A percentile compares a stretch with the other conserved stretches of the same genome.
These are phyloP conservation scores for Acanthisitta chloris DNA, from an alignment of 2,113 vertebrate genomes.

Conservation along the genomic window DNA sequence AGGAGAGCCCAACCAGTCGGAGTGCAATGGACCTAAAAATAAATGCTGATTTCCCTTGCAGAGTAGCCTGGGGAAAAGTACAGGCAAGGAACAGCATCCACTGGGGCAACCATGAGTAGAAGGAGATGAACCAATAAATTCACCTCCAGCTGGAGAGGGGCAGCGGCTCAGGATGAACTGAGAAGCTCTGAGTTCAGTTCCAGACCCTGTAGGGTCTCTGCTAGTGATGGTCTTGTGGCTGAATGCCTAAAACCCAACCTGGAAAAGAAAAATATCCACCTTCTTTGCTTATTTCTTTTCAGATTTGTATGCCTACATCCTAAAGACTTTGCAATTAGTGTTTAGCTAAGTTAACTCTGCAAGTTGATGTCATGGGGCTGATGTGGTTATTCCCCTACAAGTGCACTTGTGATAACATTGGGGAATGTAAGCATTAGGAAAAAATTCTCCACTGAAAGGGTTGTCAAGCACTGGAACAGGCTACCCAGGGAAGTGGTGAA, in stretches of 20 bases:
- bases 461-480: neutral
- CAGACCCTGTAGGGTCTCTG: neutral
- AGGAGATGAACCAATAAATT: neutral
- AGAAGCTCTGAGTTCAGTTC: neutral
- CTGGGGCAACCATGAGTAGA: neutral
- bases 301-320: neutral
- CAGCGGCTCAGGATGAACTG: neutral
- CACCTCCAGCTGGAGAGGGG: neutral
- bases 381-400: accelerated
- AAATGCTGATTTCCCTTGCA: constrained; percentile 9
- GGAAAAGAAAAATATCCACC: neutral
- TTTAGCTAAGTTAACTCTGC: neutral
- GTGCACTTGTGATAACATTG: accelerated
- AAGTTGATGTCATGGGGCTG: neutral
- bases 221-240: neutral
- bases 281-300: neutral
- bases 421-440: neutral
- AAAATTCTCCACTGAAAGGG: accelerated
- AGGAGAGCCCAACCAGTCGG: neutral
- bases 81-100: neutral
- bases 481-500: neutral
- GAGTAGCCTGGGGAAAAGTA: constrained; percentile 1
- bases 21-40: constrained; percentile 42
- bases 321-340: neutral
- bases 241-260: neutral